phyloP scores from a whole-genome alignment of 1,140 invertebrate genomes.

The Drosophila melanogaster region Release_6_plus_ISO1_MT NC_004354.4:17340501-17341000 shows the following conservation, averaged over 20 bases:
- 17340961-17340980: not conserved
- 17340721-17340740: slow-evolving; percentile 84
- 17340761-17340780: slow-evolving; percentile 18
- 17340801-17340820: slow-evolving; percentile 69
- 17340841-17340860: slow-evolving; percentile 65
- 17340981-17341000: not conserved
- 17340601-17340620: slow-evolving; percentile 3
- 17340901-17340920: slow-evolving; percentile 79
- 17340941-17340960: slow-evolving; percentile 12
- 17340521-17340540: no score
- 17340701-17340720: slow-evolving; percentile 79
- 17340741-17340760: slow-evolving; percentile 36
- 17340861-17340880: slow-evolving; percentile 31
- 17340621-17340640: slow-evolving; percentile 51
- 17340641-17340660: slow-evolving; percentile 1
- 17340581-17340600: slow-evolving; percentile 8
- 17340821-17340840: slow-evolving; percentile 83
- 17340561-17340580: not conserved
- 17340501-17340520: no score
- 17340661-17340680: slow-evolving; percentile 39
- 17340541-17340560: not conserved
- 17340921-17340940: slow-evolving; percentile 61
- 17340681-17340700: slow-evolving; percentile 22
- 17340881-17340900: slow-evolving; percentile 46
- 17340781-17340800: slow-evolving; percentile 18